Conservation (phyloP, 2,888 invertebrate genomes). For the Stomorhina lunata region DNA sequence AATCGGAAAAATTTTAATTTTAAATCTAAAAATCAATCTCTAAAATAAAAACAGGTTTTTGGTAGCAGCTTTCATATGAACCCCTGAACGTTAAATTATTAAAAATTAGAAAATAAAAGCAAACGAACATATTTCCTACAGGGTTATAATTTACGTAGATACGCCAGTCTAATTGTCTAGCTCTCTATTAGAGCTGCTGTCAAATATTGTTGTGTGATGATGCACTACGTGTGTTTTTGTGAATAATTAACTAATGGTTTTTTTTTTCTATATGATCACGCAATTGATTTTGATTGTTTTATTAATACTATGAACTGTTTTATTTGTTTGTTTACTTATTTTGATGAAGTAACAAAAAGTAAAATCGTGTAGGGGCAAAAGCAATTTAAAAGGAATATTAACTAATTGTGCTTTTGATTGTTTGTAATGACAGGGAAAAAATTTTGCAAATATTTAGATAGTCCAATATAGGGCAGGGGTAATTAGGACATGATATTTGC, state of each 20-base stretch:
- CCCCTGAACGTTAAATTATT: too few relatives aligned
- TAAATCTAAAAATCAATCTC: too few relatives aligned
- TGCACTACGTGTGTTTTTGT: conserved; percentile 2
- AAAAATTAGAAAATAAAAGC: too few relatives aligned
- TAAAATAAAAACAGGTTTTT: too few relatives aligned
- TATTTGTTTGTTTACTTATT: conserved; percentile 21
- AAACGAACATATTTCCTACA: background rate
- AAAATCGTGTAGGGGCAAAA: background rate
- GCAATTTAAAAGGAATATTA: background rate
- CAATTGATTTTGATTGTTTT: conserved; percentile 57
- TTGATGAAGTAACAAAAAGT: conserved; percentile 31
- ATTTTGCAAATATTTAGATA: too few relatives aligned
- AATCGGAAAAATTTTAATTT: too few relatives aligned
- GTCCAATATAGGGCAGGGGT: too few relatives aligned
- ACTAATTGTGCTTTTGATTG: background rate
- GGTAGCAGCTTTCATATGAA: too few relatives aligned
- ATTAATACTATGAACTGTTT: conserved; percentile 27
- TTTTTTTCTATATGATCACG: conserved; percentile 44
- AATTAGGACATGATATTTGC: too few relatives aligned
- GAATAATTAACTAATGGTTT: conserved; percentile 36
- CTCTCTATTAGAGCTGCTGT: background rate
- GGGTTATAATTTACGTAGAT: background rate
- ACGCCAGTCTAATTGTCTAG: background rate
- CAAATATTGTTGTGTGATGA: background rate
- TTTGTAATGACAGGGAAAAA: background rate